phyloP scores from a whole-genome alignment of 2,888 invertebrate species.

The Heliconius ismenius region DNA sequence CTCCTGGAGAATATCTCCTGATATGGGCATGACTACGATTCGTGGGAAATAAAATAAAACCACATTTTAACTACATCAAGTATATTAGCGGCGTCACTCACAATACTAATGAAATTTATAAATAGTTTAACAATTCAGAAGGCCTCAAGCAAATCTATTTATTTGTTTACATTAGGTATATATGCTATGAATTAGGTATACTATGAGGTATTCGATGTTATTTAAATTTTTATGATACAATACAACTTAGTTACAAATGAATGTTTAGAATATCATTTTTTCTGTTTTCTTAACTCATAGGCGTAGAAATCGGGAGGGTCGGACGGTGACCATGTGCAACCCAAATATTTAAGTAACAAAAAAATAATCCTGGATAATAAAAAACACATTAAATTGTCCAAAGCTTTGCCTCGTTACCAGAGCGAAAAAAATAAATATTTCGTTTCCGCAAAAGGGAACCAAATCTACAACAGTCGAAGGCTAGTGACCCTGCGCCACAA shows the following conservation, averaged over 20 bases:
- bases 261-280: background rate
- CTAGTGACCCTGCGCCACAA: no score
- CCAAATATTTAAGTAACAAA: no score
- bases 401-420: background rate
- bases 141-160: conserved; percentile 19
- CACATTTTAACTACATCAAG: background rate
- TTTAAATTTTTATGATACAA: background rate
- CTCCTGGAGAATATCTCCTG: no score
- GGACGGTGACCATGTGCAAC: no score
- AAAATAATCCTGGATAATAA: no score
- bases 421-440: background rate
- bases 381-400: no score
- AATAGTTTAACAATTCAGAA: conserved; percentile 24
- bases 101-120: background rate
- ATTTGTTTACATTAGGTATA: background rate
- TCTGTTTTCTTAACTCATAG: no score
- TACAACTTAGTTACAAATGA: background rate
- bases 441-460: background rate
- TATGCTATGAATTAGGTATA: conserved; percentile 2
- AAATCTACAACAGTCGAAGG: background rate
- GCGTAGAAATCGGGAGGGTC: no score
- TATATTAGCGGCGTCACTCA: conserved; percentile 9
- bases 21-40: background rate
- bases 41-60: background rate
- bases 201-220: conserved; percentile 28